Conservation (phyloP, 2,113 vertebrate species). For the Ornithorhynchus anatinus region DNA sequence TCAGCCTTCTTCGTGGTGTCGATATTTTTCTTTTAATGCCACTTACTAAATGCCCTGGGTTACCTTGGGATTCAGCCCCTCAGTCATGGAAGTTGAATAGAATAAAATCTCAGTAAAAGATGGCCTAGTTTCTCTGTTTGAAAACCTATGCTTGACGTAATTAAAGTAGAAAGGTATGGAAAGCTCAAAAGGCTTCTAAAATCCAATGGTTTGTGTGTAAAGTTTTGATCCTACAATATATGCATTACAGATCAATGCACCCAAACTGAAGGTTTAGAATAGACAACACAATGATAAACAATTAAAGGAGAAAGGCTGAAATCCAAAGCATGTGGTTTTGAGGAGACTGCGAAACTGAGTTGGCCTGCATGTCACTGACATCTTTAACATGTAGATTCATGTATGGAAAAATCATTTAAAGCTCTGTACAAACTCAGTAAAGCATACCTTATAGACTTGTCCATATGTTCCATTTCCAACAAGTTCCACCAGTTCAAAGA, state of each 20-base stretch:
- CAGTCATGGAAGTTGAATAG: slow-evolving; percentile 35
- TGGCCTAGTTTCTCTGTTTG: slow-evolving; percentile 32
- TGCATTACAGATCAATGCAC: not conserved
- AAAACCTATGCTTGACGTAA: slow-evolving; percentile 38
- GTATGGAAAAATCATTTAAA: not conserved
- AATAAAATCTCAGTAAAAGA: slow-evolving; percentile 36
- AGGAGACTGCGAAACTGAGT: not conserved
- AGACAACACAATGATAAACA: not conserved
- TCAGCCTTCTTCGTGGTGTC: not conserved
- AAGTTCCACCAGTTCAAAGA: slow-evolving; percentile 97
- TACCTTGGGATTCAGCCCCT: slow-evolving; percentile 19
- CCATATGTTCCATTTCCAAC: slow-evolving; percentile 98
- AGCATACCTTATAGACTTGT: slow-evolving; percentile 96
- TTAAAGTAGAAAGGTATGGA: slow-evolving; percentile 34
- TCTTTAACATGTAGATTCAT: not conserved
- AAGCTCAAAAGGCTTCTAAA: slow-evolving; percentile 7
- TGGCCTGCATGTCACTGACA: not conserved
- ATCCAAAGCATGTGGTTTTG: not conserved
- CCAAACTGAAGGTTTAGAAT: not conserved
- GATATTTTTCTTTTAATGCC: not conserved
- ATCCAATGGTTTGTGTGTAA: not conserved
- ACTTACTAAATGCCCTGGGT: slow-evolving; percentile 25
- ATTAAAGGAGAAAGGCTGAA: not conserved
- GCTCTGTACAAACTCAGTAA: not conserved
- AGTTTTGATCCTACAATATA: not conserved